Conservation (phyloP, 2,888 invertebrate species). For the Oscheius sp. region DNA sequence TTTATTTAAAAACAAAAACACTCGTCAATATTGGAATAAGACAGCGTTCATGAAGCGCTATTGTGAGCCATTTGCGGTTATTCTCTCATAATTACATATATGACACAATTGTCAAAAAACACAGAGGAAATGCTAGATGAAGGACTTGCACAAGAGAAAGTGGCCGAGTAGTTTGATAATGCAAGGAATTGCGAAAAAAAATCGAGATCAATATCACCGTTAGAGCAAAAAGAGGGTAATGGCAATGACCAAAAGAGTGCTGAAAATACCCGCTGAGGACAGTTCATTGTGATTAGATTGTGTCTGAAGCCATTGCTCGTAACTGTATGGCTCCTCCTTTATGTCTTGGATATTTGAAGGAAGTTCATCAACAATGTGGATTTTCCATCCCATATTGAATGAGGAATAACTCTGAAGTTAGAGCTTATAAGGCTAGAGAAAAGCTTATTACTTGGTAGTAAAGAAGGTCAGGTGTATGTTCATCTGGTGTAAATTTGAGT, state of each 20-base stretch:
- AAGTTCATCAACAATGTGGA: conserved; percentile 83
- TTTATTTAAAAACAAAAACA: background rate
- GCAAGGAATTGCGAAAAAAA: background rate
- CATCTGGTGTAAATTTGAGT: conserved; percentile 81
- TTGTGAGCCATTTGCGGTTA: conserved; percentile 1
- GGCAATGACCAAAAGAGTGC: background rate
- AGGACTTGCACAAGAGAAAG: conserved; percentile 14
- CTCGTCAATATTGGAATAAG: conserved; percentile 9
- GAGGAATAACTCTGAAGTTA: conserved; percentile 85
- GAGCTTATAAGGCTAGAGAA: background rate
- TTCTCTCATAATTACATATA: conserved; percentile 14
- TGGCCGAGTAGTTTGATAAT: background rate
- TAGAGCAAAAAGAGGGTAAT: conserved; percentile 21
- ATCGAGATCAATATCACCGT: conserved; percentile 25
- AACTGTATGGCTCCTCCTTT: conserved; percentile 57
- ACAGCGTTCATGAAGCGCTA: conserved; percentile 14
- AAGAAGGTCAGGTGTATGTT: conserved; percentile 84
- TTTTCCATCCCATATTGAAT: conserved; percentile 93
- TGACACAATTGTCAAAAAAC: conserved; percentile 23
- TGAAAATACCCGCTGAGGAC: background rate
- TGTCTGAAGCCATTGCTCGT: conserved; percentile 53
- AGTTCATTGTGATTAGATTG: conserved; percentile 23
- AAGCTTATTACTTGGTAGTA: conserved; percentile 75
- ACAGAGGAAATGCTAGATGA: conserved; percentile 1
- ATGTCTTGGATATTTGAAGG: conserved; percentile 59